These are phyloP conservation scores for Dicranocentrus wangi DNA, from an alignment of 2,888 invertebrate genomes.

Conservation along the genomic window DNA sequence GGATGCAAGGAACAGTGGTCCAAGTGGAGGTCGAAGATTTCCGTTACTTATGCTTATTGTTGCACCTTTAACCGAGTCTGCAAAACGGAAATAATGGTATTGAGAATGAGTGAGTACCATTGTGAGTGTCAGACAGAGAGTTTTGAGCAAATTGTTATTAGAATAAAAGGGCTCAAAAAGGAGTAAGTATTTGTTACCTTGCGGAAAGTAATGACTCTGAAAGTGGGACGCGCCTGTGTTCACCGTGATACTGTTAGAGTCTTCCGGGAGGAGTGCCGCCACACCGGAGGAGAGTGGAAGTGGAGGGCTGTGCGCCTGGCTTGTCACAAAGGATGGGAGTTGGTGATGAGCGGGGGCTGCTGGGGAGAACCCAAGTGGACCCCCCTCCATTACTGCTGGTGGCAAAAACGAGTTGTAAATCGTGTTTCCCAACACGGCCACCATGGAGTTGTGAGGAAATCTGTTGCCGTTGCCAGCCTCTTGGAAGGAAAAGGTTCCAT, in stretches of 20 bases:
- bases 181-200: background rate
- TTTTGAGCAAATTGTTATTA: background rate
- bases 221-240: background rate
- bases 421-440: slow-evolving; percentile 22
- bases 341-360: background rate
- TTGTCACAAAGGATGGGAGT: background rate
- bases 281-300: background rate
- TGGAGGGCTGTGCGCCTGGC: background rate
- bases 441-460: slow-evolving; percentile 14
- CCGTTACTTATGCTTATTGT: slow-evolving; percentile 15
- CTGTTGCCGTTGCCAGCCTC: background rate
- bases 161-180: no score
- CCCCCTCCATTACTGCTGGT: background rate
- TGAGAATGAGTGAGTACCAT: background rate
- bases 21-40: background rate
- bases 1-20: background rate
- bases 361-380: background rate
- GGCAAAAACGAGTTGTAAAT: slow-evolving; percentile 18
- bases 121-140: no score
- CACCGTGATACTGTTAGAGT: background rate
- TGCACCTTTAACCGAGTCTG: slow-evolving; percentile 23
- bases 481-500: slow-evolving; percentile 19
- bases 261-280: background rate
- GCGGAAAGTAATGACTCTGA: background rate
- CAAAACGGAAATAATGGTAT: background rate